Evolutionary conservation across 2,797 vertebrate genomes (phyloP), one percentile per base, ranked within the genome.

Genomic region (Helarctos malayanus): DNA sequence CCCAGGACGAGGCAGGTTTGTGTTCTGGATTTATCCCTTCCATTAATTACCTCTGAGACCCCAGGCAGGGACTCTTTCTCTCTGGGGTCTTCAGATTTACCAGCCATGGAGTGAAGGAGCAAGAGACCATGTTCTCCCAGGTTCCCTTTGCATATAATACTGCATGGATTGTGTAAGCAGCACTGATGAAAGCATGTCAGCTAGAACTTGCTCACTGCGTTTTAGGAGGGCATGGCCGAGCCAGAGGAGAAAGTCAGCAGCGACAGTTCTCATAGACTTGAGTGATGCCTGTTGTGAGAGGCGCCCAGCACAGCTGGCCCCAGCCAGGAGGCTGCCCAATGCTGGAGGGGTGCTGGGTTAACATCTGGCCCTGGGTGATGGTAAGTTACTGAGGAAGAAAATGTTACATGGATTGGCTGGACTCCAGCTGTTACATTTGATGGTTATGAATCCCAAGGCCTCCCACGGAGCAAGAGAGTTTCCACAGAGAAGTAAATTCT

Each of bases 361-460:
- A 68, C 56, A 69, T 56, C 82, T 73, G 52, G 13, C n/a, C 29
- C 7, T 6, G 15, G 13, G 18, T 35, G 23, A 12, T 11, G 45
- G 76, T 61, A 71, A 52, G 29, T 92, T 59, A 83, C 11, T 8
- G 25, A 92, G 75, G 4, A 89, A 89, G 57, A 89, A 83, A 80
- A 83, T 35, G 8, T 38, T 75, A 32, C 49, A 23, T 27, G 29
- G 5, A 68, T 29, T 57, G 4, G 18, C 15, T 54, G 45, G 13
- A 65, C 21, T 89, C 61, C 73, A 21, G 61, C 56, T 95, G 49
- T 35, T 91, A 68, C 16, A 63, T 61, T 52, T 14, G 32, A 38
- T 76, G 38, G 19, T 71, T 75, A 32, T 80, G 38, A 92, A 87
- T 73, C 32, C 6, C 23, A 71, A 88, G 47, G 3, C 54, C 68